Percentiles rank a stretch among this genome's conserved stretches.
phyloP scores from a whole-genome alignment of 2,797 vertebrate species.

The Danionella dracula region DNA sequence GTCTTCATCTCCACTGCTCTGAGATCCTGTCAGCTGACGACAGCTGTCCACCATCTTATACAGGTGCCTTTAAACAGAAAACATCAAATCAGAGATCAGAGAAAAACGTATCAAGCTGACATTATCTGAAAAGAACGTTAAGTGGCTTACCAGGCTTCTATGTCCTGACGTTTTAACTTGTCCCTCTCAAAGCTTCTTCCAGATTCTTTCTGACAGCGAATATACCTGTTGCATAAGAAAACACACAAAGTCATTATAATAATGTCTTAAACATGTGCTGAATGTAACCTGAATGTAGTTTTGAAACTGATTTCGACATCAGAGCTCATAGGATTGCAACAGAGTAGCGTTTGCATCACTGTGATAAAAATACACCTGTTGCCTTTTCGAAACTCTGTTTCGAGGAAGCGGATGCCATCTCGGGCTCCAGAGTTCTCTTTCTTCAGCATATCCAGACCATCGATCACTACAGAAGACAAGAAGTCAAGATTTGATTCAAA shows the following conservation, averaged over 20 bases:
- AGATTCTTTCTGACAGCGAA: slow-evolving; percentile 90
- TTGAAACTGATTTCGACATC: background rate
- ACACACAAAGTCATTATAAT: too few relatives aligned
- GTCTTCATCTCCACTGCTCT: slow-evolving; percentile 87
- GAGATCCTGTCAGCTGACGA: slow-evolving; percentile 86
- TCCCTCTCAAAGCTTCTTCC: slow-evolving; percentile 90
- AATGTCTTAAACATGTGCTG: background rate
- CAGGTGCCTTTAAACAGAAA: slow-evolving; percentile 74
- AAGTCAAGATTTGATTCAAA: background rate
- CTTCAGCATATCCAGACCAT: slow-evolving; percentile 90
- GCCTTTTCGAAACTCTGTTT: slow-evolving; percentile 94
- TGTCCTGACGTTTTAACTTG: slow-evolving; percentile 89
- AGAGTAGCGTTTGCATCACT: background rate
- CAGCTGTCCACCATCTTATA: slow-evolving; percentile 97
- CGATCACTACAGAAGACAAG: slow-evolving; percentile 75
- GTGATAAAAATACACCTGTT: slow-evolving; percentile 75
- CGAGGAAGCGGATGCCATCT: slow-evolving; percentile 91
- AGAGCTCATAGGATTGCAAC: background rate
- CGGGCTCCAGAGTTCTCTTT: slow-evolving; percentile 89
- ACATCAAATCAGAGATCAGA: background rate
- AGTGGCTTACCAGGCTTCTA: slow-evolving; percentile 83
- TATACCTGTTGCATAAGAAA: slow-evolving; percentile 72
- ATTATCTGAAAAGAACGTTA: background rate
- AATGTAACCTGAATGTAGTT: background rate
- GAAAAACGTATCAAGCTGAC: background rate